Percentiles rank a stretch among this genome's conserved stretches.
Evolutionary conservation across 2,888 invertebrate species (phyloP).

Genomic region (Alsophila aescularia): DNA sequence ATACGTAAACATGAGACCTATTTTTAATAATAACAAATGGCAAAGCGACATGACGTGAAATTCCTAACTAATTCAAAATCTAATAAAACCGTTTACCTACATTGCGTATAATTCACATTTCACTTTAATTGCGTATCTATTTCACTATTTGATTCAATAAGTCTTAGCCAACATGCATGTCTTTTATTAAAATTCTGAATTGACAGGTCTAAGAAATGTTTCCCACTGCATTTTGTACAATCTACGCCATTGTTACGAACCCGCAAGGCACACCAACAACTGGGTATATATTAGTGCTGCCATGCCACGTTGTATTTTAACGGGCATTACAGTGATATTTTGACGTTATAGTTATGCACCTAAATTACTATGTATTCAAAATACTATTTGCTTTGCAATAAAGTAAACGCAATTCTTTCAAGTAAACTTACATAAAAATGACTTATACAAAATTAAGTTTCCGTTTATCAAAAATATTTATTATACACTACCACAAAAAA

Average conservation of each 20-base stretch:
- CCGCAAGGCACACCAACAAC: slow-evolving; percentile 18
- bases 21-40: slow-evolving; percentile 52
- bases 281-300: slow-evolving; percentile 53
- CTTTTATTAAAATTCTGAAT: slow-evolving; percentile 68
- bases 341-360: too few species aligned
- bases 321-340: too few species aligned
- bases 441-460: too few species aligned
- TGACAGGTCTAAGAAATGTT: slow-evolving; percentile 72
- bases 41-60: slow-evolving; percentile 50
- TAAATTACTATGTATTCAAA: too few species aligned
- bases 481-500: too few species aligned
- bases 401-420: too few species aligned
- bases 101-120: slow-evolving; percentile 78
- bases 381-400: too few species aligned
- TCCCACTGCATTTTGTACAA: slow-evolving; percentile 76
- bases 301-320: slow-evolving; percentile 20
- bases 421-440: too few species aligned
- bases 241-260: slow-evolving; percentile 79
- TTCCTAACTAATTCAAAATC: slow-evolving; percentile 55
- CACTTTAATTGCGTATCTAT: slow-evolving; percentile 61
- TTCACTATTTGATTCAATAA: slow-evolving; percentile 57
- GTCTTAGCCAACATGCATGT: slow-evolving; percentile 63
- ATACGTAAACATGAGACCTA: slow-evolving; percentile 54
- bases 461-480: too few species aligned
- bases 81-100: slow-evolving; percentile 63